A percentile compares a stretch with the other conserved stretches of the same genome.
phyloP scores from a whole-genome alignment of 2,888 invertebrate species.

The Oasisia sp. region DNA sequence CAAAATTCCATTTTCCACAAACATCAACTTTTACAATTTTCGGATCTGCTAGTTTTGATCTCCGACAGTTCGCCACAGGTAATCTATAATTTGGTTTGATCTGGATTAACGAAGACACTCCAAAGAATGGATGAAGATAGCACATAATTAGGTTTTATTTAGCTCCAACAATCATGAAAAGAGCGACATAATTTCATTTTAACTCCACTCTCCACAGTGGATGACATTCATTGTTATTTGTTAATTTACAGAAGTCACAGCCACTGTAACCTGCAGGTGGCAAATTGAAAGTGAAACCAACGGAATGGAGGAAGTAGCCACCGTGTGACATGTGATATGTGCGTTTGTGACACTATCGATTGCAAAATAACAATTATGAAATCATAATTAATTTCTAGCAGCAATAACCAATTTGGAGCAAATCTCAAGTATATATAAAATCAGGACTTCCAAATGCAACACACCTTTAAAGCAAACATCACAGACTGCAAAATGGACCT shows the following conservation, averaged over 20 bases:
- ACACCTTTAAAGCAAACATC: too few species aligned
- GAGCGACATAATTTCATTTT: not conserved
- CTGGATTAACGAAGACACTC: too few species aligned
- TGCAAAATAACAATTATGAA: not conserved
- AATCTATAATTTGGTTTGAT: too few species aligned
- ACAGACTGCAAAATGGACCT: too few species aligned
- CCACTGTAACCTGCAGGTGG: too few species aligned
- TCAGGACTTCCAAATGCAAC: not conserved
- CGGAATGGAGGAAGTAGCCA: not conserved
- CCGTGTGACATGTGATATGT: not conserved
- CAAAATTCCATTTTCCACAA: too few species aligned
- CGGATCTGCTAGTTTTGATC: too few species aligned
- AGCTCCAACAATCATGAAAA: not conserved
- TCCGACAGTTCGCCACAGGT: too few species aligned
- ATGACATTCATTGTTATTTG: not conserved
- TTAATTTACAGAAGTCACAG: not conserved
- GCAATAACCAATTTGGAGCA: not conserved
- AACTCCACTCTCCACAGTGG: not conserved
- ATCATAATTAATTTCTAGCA: not conserved
- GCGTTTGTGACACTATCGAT: not conserved
- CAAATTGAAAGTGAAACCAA: not conserved
- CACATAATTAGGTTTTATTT: too few species aligned
- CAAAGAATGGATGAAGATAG: too few species aligned
- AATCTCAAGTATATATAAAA: not conserved
- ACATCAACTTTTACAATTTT: too few species aligned